These are phyloP conservation scores for Cephus nigrinus DNA, from an alignment of 2,888 invertebrate genomes.

Conservation along the genomic window DNA sequence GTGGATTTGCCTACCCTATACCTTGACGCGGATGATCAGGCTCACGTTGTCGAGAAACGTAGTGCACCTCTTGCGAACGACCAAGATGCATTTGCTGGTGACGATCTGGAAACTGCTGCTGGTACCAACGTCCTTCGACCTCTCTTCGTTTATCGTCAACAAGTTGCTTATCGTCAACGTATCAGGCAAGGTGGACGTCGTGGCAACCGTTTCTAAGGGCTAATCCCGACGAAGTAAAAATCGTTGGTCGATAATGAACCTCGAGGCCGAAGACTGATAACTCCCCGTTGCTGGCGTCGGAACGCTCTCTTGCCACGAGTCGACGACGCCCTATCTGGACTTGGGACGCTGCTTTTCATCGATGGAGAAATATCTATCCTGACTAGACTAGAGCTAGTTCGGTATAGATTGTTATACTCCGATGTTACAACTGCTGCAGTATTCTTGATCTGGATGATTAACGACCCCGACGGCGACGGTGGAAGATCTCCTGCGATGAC, in stretches of 20 bases:
- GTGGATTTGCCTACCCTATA: not conserved
- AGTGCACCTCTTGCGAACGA: slow-evolving; percentile 4
- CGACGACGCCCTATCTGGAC: not conserved
- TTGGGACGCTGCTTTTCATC: not conserved
- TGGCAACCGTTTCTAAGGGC: slow-evolving; percentile 12
- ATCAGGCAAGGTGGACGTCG: slow-evolving; percentile 44
- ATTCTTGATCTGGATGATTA: not conserved
- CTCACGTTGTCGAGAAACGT: slow-evolving; percentile 27
- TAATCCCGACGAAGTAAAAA: not conserved
- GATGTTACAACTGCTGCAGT: not conserved
- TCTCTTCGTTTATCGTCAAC: slow-evolving; percentile 61
- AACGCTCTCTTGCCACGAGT: slow-evolving; percentile 1
- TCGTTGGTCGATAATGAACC: not conserved
- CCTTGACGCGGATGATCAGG: not conserved
- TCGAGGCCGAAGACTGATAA: not conserved
- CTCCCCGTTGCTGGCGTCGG: not conserved
- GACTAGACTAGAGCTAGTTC: not conserved
- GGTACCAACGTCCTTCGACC: slow-evolving; percentile 60
- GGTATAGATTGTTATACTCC: not conserved
- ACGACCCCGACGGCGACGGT: not conserved
- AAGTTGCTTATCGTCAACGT: slow-evolving; percentile 58
- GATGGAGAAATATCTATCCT: not conserved
- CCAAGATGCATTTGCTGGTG: slow-evolving; percentile 9
- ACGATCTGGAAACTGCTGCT: slow-evolving; percentile 58
- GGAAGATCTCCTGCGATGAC: not conserved